Conservation (phyloP, 2,113 vertebrate species). For the Otolemur garnettii region DNA sequence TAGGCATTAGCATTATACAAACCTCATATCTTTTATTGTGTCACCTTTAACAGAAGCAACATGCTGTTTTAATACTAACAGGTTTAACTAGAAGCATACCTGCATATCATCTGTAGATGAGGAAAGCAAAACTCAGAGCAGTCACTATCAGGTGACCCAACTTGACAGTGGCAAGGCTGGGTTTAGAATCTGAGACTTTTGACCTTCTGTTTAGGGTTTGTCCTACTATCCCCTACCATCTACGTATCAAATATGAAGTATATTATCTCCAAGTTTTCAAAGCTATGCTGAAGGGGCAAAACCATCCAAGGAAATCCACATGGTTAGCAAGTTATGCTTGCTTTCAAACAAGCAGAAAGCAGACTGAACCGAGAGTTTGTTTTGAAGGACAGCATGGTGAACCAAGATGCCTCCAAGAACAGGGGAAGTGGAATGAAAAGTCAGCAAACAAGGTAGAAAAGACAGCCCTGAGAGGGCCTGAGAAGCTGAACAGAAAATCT, state of each 20-base stretch:
- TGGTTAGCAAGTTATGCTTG: background rate
- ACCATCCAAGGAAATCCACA: background rate
- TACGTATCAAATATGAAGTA: background rate
- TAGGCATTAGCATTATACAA: background rate
- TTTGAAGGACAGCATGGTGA: slow-evolving; percentile 76
- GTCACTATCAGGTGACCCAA: background rate
- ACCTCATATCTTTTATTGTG: background rate
- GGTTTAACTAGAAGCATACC: background rate
- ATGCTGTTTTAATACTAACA: background rate
- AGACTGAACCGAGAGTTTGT: slow-evolving; percentile 57
- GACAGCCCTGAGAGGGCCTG: slow-evolving; percentile 82
- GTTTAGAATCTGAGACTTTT: background rate
- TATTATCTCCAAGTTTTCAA: background rate
- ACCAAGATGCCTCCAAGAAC: slow-evolving; percentile 78
- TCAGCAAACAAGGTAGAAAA: slow-evolving; percentile 86
- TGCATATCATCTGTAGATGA: background rate
- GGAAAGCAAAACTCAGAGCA: background rate
- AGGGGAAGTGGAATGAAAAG: slow-evolving; percentile 84
- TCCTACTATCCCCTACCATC: background rate
- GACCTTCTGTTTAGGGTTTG: background rate
- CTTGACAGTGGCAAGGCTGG: background rate
- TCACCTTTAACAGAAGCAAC: background rate
- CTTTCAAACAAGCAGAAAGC: slow-evolving; percentile 25
- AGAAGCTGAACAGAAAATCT: slow-evolving; percentile 87
- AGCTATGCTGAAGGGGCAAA: background rate